Evolutionary conservation across 2,888 invertebrate genomes (phyloP).

Genomic region (Liposcelis brunnea): DNA sequence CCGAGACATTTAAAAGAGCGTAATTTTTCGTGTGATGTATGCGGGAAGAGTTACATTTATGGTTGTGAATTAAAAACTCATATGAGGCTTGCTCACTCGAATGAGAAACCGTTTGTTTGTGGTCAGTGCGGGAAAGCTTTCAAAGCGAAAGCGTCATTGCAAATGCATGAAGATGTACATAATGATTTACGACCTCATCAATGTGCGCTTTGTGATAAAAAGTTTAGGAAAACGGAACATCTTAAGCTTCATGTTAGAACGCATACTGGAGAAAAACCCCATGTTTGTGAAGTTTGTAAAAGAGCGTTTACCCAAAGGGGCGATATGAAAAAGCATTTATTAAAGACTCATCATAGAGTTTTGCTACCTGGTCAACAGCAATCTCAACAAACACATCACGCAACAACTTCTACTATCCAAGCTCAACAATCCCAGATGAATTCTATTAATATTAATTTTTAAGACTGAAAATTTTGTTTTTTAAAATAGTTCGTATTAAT

Average conservation of each 20-base stretch:
- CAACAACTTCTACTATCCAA: too few species aligned
- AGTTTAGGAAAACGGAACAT: constrained; percentile 32
- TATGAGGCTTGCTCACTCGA: constrained; percentile 13
- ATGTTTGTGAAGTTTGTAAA: constrained; percentile 31
- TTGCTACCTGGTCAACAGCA: background rate
- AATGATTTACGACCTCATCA: constrained; percentile 16
- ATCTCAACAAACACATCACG: too few species aligned
- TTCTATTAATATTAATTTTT: too few species aligned
- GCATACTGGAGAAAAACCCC: constrained; percentile 27
- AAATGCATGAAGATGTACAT: constrained; percentile 30
- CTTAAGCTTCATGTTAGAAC: constrained; percentile 29
- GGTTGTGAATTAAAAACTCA: background rate
- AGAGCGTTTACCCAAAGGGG: constrained; percentile 26
- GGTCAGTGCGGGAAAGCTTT: constrained; percentile 29
- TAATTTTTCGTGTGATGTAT: background rate
- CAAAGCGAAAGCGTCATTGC: constrained; percentile 30
- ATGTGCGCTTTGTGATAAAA: constrained; percentile 25
- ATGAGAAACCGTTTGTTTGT: constrained; percentile 29
- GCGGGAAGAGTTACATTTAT: background rate
- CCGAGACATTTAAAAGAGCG: too few species aligned
- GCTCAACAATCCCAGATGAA: too few species aligned
- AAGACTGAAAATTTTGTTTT: too few species aligned
- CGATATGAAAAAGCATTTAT: constrained; percentile 14
- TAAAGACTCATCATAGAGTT: constrained; percentile 7
- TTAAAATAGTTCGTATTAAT: too few species aligned